A percentile compares a stretch with the other conserved stretches of the same genome.
phyloP scores from a whole-genome alignment of 2,797 vertebrate genomes.

The Rhabdophis nuchalis region DNA sequence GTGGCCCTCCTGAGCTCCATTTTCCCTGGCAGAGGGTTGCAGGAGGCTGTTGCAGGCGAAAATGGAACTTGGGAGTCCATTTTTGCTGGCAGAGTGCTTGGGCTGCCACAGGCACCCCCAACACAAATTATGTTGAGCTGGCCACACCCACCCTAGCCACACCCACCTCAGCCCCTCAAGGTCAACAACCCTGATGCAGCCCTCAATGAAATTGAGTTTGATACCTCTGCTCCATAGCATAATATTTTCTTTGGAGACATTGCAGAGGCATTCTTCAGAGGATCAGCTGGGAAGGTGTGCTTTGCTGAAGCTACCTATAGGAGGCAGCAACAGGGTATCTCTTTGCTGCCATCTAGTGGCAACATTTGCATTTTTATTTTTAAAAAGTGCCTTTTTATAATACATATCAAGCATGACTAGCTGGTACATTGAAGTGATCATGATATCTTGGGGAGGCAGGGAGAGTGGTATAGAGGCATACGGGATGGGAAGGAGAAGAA shows the following conservation, averaged over 20 bases:
- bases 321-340: neutral
- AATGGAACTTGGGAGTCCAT: no score
- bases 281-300: neutral
- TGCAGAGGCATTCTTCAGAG: neutral
- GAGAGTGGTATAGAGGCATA: neutral
- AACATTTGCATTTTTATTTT: neutral
- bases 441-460: neutral
- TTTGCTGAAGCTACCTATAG: neutral
- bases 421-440: neutral
- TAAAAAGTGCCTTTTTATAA: neutral
- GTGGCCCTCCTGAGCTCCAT: no score
- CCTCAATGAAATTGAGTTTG: no score
- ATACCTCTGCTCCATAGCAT: neutral
- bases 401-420: neutral
- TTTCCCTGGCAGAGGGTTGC: no score
- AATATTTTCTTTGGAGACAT: neutral
- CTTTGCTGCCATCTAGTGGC: neutral
- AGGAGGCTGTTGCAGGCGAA: no score
- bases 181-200: no score
- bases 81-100: no score
- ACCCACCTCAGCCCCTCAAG: no score
- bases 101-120: no score
- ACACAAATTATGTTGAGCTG: no score
- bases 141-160: no score
- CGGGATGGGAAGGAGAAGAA: neutral